Evolutionary conservation across 2,888 invertebrate species (phyloP).

Genomic region (Heterodera filipjevi): DNA sequence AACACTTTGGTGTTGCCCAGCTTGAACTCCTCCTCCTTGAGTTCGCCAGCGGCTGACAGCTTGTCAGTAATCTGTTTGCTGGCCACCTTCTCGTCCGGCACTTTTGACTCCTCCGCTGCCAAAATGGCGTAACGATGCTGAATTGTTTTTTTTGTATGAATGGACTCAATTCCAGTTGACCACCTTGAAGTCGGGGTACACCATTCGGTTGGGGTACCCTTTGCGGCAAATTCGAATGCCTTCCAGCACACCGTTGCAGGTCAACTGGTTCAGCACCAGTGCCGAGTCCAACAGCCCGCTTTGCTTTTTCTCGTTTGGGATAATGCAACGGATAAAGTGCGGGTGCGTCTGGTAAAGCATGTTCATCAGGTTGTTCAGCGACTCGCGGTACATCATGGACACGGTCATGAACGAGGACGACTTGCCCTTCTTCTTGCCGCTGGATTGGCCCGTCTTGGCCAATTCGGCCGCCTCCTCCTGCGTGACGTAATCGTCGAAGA

Average conservation of each 20-base stretch:
- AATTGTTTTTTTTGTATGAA: neutral
- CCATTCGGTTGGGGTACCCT: conserved; percentile 98
- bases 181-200: conserved; percentile 75
- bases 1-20: conserved; percentile 73
- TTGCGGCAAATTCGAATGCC: conserved; percentile 99
- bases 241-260: conserved; percentile 99
- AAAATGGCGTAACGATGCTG: conserved; percentile 84
- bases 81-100: conserved; percentile 69
- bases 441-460: conserved; percentile 56
- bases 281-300: conserved; percentile 77
- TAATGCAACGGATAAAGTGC: conserved; percentile 99
- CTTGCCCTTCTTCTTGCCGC: conserved; percentile 62
- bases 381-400: conserved; percentile 89
- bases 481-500: conserved; percentile 64
- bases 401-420: conserved; percentile 80
- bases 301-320: conserved; percentile 79
- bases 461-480: conserved; percentile 64
- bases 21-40: conserved; percentile 68
- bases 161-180: neutral
- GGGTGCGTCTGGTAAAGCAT: conserved; percentile 94
- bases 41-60: conserved; percentile 52
- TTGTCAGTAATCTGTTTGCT: conserved; percentile 59
- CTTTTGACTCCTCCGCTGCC: conserved; percentile 80
- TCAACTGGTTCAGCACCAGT: conserved; percentile 98
- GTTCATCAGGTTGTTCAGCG: conserved; percentile 92